Base-by-base conservation (phyloP, 1,140 invertebrate genomes). In the Drosophila pseudoananassae region DNA sequence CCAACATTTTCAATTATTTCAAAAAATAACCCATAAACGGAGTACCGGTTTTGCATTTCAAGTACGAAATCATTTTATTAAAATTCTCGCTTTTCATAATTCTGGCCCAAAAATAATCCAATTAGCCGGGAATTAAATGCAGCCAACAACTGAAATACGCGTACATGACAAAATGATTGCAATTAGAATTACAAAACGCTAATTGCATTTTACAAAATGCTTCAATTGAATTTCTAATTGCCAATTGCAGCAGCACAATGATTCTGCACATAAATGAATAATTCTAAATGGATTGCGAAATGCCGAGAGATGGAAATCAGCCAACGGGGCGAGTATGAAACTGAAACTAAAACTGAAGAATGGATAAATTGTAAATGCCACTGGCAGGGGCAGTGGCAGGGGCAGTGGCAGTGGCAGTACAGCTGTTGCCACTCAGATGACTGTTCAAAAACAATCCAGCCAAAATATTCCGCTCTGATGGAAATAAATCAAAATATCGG, bases 211-310 rank as follows among this genome's bases (percentile, higher is more conserved):
- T 66, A 75, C 64, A 78, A 76, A 82, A 78, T 75, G 77, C 78
- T 82, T 75, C 46, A 78, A 82, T 82, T 75, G 82, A 82, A 85
- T 85, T 78, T 81, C 25, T 87, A 85, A 85, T 85, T 87, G 74
- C 43, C 74, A 71, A 71, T 70, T 63, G 57, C 55, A 36, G 51
- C 58, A 47, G 71, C 70, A 64, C 70, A 75, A 79, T 68, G 65
- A 64, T 61, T 81, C 59, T 54, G 63, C 59, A 61, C 66, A 81
- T 76, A 73, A 81, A 76, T 80, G 53, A 61, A 72, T 72, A 69
- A 71, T 78, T 78, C 49, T 43, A 63, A 58, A 53, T 58, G 59
- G 20, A 69, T 74, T 79, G 43, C 12, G 20, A 71, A 78, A 77
- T 31, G 54, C 51, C 66, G 10, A 53, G 38, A 54, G 45, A 36